Base-by-base conservation (phyloP, 2,888 invertebrate genomes). In the Anthophora plumipes region DNA sequence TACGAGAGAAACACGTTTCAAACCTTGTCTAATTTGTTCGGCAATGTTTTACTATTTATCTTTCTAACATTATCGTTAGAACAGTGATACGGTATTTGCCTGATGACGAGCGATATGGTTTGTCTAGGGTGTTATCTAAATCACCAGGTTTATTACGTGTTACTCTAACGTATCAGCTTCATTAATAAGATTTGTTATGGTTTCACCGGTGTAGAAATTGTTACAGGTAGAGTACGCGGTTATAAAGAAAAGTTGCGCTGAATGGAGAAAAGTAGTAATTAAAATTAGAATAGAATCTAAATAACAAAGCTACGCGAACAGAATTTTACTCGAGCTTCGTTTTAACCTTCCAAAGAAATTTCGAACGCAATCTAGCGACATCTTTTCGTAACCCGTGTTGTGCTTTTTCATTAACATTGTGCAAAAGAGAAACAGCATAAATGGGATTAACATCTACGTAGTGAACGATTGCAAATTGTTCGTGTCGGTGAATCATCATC, bases 401-500 rank as follows among this genome's bases (percentile, higher is more conserved):
- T 41, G 6, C 3, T 25, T 48, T 50, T 57, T 41, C 48, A 57
- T 76, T 57, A 70, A 71, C 46, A 25, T 71, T 76, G 12, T 17
- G 25, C 17, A 50, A 74, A 50, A 71, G 50, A 43, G 50, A 63
- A 63, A 43, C 46, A 9, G 63, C 41, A 6, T 17, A 48, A 50
- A 63, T 57, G n/a, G 11, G 37, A 57, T 61, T 55, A 50, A 68
- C 68, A 37, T 20, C 14, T 63, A n/a, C 4, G 22, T 14, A 39
- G 1, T 22, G 60, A 76, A 67, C 73, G 48, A 12, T 63, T 57
- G 74, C 43, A 43, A 68, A 74, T 78, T 74, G 50, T n/a, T n/a
- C 41, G 25, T 50, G 55, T 60, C 61, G 68, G 48, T 31, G 41
- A 57, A 74, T 73, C 48, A 57, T 25, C 41, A 73, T 48, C n/a